Percentiles rank a stretch among this genome's conserved stretches.
These are phyloP conservation scores for Hycleus cichorii DNA, from an alignment of 1,140 invertebrate species.

Conservation along the genomic window DNA sequence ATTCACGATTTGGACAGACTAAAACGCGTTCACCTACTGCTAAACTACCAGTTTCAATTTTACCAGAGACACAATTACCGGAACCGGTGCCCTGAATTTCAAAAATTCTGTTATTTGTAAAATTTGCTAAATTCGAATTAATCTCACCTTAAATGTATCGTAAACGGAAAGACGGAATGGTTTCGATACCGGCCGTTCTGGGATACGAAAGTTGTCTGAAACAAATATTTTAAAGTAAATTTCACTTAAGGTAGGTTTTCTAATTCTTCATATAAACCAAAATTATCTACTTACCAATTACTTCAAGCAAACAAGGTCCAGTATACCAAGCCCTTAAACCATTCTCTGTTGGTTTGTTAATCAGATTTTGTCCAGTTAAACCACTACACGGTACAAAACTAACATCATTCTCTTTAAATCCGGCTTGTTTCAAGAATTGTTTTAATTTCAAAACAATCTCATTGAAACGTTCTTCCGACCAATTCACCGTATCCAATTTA, in stretches of 20 bases:
- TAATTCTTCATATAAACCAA: background rate
- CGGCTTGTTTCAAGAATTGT: slow-evolving; percentile 90
- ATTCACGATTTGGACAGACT: slow-evolving; percentile 78
- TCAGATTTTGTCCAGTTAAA: slow-evolving; percentile 87
- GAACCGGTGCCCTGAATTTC: slow-evolving; percentile 61
- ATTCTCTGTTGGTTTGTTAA: slow-evolving; percentile 57
- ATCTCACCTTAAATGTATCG: slow-evolving; percentile 79
- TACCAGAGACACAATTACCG: slow-evolving; percentile 80
- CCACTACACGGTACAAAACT: slow-evolving; percentile 94
- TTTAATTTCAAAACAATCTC: slow-evolving; percentile 82
- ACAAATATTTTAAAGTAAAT: background rate
- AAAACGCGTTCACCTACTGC: slow-evolving; percentile 80
- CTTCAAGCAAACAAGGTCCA: slow-evolving; percentile 72
- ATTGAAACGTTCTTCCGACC: slow-evolving; percentile 73
- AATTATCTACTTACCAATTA: slow-evolving; percentile 58
- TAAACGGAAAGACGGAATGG: slow-evolving; percentile 87
- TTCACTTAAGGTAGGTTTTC: background rate
- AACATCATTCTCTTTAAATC: slow-evolving; percentile 83
- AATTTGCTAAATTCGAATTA: background rate
- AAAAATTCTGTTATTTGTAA: slow-evolving; percentile 1
- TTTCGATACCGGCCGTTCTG: slow-evolving; percentile 75
- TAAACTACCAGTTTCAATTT: slow-evolving; percentile 85
- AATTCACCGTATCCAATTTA: slow-evolving; percentile 75
- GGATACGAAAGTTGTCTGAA: slow-evolving; percentile 73
- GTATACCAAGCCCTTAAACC: slow-evolving; percentile 75